Base-by-base conservation (phyloP, 2,113 vertebrate genomes). In the Sakesphorus luctuosus region DNA sequence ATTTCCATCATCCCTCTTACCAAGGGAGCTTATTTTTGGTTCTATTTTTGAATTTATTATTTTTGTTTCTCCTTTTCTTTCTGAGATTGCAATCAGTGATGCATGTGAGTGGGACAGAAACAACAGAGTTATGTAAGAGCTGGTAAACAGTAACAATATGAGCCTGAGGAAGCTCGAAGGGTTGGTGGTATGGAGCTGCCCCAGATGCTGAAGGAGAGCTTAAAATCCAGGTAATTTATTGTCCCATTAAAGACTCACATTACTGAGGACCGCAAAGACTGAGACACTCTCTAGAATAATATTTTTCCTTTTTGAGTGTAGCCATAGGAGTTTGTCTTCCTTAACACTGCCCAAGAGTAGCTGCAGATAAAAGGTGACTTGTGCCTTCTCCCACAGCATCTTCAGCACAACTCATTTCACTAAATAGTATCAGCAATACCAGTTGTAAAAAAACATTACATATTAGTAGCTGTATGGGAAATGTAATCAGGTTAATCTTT, bases 1-100 rank as follows among this genome's bases (percentile, higher is more conserved):
- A 0, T 85, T 84, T 36, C 49, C 31, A 6, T 20, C 10, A 46
- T 50, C 24, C n/a, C 8, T 1, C 0, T 18, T 35, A 66, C 19
- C 50, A 23, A 61, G 53, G 33, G 53, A 69, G 7, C 43, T 46
- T 31, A 3, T 26, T 55, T 58, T 69, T 38, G 6, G 68, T 52
- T 74, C 12, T 8, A 0, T 17, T 72, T 62, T 35, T 6, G 6
- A 43, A 5, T 31, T 50, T 38, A 16, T 77, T 56, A 6, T 31
- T n/a, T 29, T 62, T 62, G 35, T 62, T 29, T 23, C 4, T 4
- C 10, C 18, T 24, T 43, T 66, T 44, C 28, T 62, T 68, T 72
- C 28, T 8, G 11, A 69, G 25, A 3, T 18, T 59, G 58, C 26
- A 21, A 2, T 44, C 43, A 12, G 35, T 40, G 72, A 12, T 75